Percentiles rank a stretch among this genome's conserved stretches.
Evolutionary conservation across 1,140 invertebrate genomes (phyloP).

Genomic region (Cyclargus thomasi): DNA sequence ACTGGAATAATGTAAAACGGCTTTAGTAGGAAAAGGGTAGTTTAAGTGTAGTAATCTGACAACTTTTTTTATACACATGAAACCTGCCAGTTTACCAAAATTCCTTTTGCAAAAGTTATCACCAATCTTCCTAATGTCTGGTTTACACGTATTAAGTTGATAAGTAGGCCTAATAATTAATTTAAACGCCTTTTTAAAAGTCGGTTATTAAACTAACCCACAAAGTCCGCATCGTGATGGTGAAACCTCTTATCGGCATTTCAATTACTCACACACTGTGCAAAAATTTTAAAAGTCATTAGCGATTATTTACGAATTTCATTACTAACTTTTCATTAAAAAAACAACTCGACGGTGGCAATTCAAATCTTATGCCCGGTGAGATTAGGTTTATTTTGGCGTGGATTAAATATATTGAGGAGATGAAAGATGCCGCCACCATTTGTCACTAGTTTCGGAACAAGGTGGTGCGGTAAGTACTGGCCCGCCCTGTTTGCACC

Average conservation of each 20-base stretch:
- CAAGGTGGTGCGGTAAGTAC: conserved; percentile 53
- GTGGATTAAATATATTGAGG: conserved; percentile 29
- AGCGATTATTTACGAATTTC: conserved; percentile 68
- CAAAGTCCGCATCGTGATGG: background rate
- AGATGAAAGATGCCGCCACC: conserved; percentile 68
- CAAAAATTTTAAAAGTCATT: conserved; percentile 46
- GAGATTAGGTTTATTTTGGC: conserved; percentile 36
- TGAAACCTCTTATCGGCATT: conserved; percentile 33
- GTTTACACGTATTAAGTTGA: no score
- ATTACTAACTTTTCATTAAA: conserved; percentile 61
- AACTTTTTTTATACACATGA: no score
- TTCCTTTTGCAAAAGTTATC: no score
- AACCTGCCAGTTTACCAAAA: no score
- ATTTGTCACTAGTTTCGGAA: conserved; percentile 69
- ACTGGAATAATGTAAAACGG: no score
- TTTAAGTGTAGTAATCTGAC: no score
- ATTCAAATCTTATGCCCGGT: conserved; percentile 25
- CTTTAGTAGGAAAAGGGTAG: no score
- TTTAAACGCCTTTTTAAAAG: no score
- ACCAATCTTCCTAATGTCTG: no score
- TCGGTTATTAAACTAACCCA: background rate
- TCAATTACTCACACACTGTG: conserved; percentile 48
- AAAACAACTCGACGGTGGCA: background rate
- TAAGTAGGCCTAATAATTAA: no score
- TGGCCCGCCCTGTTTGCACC: conserved; percentile 62